Evolutionary conservation across 2,888 invertebrate species (phyloP).

Genomic region (Drosophila niveifrons): DNA sequence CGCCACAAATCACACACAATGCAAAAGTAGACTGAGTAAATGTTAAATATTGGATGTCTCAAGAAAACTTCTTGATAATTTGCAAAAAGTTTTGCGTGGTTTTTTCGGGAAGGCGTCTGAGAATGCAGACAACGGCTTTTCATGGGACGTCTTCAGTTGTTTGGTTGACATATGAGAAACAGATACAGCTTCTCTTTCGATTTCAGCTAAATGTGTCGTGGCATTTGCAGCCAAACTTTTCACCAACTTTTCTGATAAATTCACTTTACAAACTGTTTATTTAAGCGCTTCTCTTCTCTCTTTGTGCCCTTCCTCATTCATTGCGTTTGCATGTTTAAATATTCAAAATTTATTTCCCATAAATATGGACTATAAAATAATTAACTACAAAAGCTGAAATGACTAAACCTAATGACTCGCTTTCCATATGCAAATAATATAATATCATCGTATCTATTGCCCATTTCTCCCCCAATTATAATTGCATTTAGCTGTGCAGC

Average conservation of each 20-base stretch:
- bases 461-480: neutral
- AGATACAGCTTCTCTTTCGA: neutral
- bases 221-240: conserved; percentile 29
- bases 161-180: conserved; percentile 8
- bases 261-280: conserved; percentile 26
- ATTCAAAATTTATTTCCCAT: conserved; percentile 6
- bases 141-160: neutral
- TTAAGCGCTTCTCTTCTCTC: neutral
- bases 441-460: neutral
- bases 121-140: conserved; percentile 50
- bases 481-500: conserved; percentile 13
- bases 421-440: conserved; percentile 8
- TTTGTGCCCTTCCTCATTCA: neutral
- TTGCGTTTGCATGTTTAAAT: conserved; percentile 11
- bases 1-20: conserved; percentile 4
- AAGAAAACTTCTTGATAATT: conserved; percentile 33
- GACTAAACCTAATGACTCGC: neutral
- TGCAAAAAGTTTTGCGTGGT: conserved; percentile 59
- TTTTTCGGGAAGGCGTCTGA: conserved; percentile 47
- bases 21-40: neutral
- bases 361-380: conserved; percentile 8
- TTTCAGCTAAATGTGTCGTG: conserved; percentile 1
- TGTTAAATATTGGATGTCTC: conserved; percentile 22
- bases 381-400: conserved; percentile 1
- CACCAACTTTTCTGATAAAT: conserved; percentile 40